Conservation (phyloP, 1,140 invertebrate species). For the Brachionus calyciflorus region DNA sequence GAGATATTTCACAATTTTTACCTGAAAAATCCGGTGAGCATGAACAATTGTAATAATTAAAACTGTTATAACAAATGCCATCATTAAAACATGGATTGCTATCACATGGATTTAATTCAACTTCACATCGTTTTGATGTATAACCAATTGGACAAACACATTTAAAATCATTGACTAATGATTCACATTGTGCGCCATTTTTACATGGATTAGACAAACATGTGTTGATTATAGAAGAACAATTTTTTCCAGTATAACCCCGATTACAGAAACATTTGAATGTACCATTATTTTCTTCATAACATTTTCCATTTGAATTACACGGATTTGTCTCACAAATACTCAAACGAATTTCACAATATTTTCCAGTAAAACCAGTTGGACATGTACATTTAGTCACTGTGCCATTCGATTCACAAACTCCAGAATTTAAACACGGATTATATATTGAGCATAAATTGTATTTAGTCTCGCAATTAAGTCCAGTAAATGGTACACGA, state of each 20-base stretch:
- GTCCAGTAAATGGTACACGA: conserved; percentile 41
- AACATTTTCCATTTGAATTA: not conserved
- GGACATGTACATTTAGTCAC: conserved; percentile 78
- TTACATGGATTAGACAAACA: conserved; percentile 78
- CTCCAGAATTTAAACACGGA: conserved; percentile 12
- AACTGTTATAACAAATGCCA: conserved; percentile 13
- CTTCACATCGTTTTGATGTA: conserved; percentile 48
- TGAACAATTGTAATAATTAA: conserved; percentile 9
- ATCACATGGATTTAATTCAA: conserved; percentile 13
- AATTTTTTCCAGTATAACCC: conserved; percentile 70
- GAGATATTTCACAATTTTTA: not conserved
- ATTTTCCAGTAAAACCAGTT: conserved; percentile 75
- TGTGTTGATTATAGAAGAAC: conserved; percentile 88
- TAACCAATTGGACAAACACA: conserved; percentile 78
- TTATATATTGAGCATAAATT: conserved; percentile 41
- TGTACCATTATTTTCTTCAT: not conserved
- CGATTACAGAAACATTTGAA: conserved; percentile 76
- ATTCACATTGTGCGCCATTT: conserved; percentile 78
- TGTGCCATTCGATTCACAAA: conserved; percentile 61
- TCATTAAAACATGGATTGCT: not conserved
- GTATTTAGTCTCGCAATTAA: conserved; percentile 46
- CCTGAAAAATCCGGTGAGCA: conserved; percentile 20
- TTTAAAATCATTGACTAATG: conserved; percentile 65
- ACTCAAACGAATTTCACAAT: conserved; percentile 44
- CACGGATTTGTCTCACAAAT: not conserved